A percentile compares a stretch with the other conserved stretches of the same genome.
Evolutionary conservation across 2,797 vertebrate genomes (phyloP).

Genomic region (Euphonia xanthogaster): DNA sequence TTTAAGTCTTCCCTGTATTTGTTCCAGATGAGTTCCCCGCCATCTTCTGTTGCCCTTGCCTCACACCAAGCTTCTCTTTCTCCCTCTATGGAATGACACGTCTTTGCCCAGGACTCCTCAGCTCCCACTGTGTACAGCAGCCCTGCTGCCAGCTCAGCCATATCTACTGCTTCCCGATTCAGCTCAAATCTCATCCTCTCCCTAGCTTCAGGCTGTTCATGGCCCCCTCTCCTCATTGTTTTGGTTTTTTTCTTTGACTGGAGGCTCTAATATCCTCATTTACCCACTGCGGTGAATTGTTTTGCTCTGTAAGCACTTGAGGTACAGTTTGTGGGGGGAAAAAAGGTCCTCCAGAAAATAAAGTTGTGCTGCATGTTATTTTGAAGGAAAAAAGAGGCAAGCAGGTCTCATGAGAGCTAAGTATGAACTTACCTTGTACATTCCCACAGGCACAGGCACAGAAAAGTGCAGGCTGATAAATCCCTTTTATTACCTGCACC

Average conservation of each 20-base stretch:
- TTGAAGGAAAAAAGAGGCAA: neutral
- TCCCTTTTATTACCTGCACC: slow-evolving; percentile 49
- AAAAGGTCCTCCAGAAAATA: slow-evolving; percentile 5
- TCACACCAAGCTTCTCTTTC: neutral
- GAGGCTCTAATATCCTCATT: slow-evolving; percentile 10
- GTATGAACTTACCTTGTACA: slow-evolving; percentile 45
- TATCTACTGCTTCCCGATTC: neutral
- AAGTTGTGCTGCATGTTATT: neutral
- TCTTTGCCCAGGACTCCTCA: neutral
- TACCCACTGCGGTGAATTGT: neutral
- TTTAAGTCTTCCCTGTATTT: neutral
- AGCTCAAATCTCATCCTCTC: neutral
- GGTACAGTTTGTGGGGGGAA: neutral
- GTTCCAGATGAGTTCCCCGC: neutral
- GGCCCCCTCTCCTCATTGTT: neutral
- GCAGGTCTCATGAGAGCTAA: slow-evolving; percentile 7
- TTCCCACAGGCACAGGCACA: slow-evolving; percentile 3
- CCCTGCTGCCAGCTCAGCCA: neutral
- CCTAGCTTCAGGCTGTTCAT: neutral
- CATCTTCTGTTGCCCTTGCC: neutral
- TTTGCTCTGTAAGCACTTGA: slow-evolving; percentile 9
- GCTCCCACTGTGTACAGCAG: neutral
- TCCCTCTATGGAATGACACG: neutral
- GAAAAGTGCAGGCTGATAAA: slow-evolving; percentile 61
- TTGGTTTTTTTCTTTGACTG: neutral